Percentiles rank a stretch among this genome's conserved stretches.
These are phyloP conservation scores for Drosophila subquinaria DNA, from an alignment of 2,888 invertebrate species.

Conservation along the genomic window DNA sequence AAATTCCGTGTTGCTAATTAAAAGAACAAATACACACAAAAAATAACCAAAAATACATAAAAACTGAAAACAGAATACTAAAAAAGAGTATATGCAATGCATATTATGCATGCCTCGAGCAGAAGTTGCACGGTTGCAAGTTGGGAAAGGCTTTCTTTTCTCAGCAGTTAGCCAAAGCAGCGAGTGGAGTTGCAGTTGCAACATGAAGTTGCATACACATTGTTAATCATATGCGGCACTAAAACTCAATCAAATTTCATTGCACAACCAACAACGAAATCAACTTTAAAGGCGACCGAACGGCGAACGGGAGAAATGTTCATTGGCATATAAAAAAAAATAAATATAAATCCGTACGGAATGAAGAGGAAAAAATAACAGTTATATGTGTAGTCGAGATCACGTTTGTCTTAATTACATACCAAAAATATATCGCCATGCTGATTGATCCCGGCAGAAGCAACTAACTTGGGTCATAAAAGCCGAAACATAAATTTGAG, in stretches of 20 bases:
- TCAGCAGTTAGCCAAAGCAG: neutral
- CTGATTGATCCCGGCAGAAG: conserved; percentile 70
- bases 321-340: conserved; percentile 38
- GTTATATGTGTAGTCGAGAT: conserved; percentile 47
- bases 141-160: conserved; percentile 35
- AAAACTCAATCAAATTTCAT: conserved; percentile 76
- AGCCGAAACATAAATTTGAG: conserved; percentile 75
- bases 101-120: conserved; percentile 21
- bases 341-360: conserved; percentile 18
- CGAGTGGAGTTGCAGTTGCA: conserved; percentile 16
- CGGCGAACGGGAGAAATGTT: conserved; percentile 43
- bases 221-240: conserved; percentile 73
- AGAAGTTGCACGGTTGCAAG: conserved; percentile 11
- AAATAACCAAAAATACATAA: conserved; percentile 14
- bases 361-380: conserved; percentile 27
- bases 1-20: conserved; percentile 63
- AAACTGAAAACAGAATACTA: conserved; percentile 5
- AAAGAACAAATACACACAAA: conserved; percentile 43
- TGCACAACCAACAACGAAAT: conserved; percentile 53
- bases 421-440: conserved; percentile 79
- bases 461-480: conserved; percentile 62
- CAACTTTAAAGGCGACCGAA: conserved; percentile 52
- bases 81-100: conserved; percentile 28
- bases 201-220: conserved; percentile 36
- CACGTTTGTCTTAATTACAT: conserved; percentile 78